Evolutionary conservation across 2,888 invertebrate genomes (phyloP).

Genomic region (Pheosia gnoma): DNA sequence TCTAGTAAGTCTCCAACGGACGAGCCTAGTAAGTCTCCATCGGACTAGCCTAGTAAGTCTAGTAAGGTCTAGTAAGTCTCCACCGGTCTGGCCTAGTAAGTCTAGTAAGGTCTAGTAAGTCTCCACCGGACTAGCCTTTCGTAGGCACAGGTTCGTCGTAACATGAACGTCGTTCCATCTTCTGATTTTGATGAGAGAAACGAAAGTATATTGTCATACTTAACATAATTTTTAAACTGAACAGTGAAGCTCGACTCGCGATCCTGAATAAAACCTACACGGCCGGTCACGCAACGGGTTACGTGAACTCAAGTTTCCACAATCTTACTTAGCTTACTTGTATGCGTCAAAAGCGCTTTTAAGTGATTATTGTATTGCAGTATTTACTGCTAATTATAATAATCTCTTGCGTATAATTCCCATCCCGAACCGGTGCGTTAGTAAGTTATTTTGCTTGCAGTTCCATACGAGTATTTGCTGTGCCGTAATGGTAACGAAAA

Average conservation of each 20-base stretch:
- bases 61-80: no score
- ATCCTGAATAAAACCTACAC: conserved; percentile 66
- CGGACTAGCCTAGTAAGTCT: no score
- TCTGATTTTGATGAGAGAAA: no score
- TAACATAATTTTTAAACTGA: conserved; percentile 12
- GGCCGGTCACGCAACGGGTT: conserved; percentile 72
- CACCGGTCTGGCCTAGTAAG: no score
- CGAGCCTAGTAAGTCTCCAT: no score
- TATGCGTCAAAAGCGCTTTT: conserved; percentile 71
- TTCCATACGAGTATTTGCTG: conserved; percentile 26
- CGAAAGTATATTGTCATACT: no score
- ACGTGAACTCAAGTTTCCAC: conserved; percentile 70
- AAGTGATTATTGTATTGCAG: conserved; percentile 76
- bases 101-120: no score
- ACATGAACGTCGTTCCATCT: no score
- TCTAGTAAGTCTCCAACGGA: no score
- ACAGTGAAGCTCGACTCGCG: conserved; percentile 31
- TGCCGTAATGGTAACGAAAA: not conserved
- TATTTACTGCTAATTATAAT: conserved; percentile 61
- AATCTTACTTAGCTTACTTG: conserved; percentile 64
- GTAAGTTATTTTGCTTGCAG: conserved; percentile 43
- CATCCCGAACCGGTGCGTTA: conserved; percentile 52
- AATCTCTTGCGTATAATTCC: conserved; percentile 59
- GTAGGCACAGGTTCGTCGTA: no score
- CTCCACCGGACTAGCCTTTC: no score